Percentiles rank a stretch among this genome's conserved stretches.
phyloP scores from a whole-genome alignment of 2,797 vertebrate species.

The Anguilla pacifica region DNA sequence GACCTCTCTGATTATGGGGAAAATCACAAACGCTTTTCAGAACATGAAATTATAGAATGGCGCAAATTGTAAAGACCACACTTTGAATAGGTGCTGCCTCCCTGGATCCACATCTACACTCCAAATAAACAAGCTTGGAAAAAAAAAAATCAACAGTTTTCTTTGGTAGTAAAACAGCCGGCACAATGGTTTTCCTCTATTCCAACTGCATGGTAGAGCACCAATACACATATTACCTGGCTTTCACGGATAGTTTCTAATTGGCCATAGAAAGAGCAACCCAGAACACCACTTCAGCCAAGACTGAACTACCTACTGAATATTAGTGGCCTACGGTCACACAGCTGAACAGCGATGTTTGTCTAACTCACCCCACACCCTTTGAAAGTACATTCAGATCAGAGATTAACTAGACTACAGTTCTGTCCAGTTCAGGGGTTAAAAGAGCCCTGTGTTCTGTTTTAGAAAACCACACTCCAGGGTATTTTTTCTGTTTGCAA shows the following conservation, averaged over 20 bases:
- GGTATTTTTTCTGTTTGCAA: not conserved
- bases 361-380: not conserved
- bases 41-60: not conserved
- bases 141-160: not conserved
- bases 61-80: not conserved
- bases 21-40: not conserved
- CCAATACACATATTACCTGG: not conserved
- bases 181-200: not conserved
- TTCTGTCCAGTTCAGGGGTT: not conserved
- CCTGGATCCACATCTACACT: not conserved
- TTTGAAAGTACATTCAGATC: not conserved
- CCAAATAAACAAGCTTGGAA: not conserved
- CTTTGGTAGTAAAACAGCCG: not conserved
- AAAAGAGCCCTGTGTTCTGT: not conserved
- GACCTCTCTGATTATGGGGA: not conserved
- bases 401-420: too few species aligned
- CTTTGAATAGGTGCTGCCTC: not conserved
- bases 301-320: not conserved
- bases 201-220: not conserved
- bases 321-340: not conserved
- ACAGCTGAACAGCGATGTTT: not conserved
- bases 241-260: not conserved
- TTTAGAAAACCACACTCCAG: not conserved
- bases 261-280: not conserved
- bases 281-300: not conserved